Evolutionary conservation across 23 tunicate species (phyloP), one percentile per base, ranked within the genome.

Genomic region (Aplidium turbinatum): DNA sequence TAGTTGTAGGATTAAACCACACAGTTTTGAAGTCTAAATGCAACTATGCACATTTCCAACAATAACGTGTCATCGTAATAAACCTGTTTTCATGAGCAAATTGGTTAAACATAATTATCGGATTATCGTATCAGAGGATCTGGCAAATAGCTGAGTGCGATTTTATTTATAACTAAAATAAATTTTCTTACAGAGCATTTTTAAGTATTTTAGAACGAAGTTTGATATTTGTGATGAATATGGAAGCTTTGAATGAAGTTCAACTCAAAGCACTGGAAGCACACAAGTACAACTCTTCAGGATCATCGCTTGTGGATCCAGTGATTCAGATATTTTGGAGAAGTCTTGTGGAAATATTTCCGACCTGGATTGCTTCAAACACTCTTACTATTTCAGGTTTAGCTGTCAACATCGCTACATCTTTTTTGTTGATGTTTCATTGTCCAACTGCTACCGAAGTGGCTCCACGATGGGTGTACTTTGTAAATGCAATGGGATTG

Each of bases 281-380:
- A 3, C 92, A 85, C 35, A 68, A 85, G 33, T 76, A 85, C 30
- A 46, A 65, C 24, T 55, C 84, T 23, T 30, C 82, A 7, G 92
- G 92, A 2, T 38, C 65, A 0, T 85, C 92, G 28, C 47, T 85
- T 5, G 29, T 85, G 23, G 85, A 85, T 32, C 92, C 92, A 19
- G 69, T 31, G 24, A 56, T 84, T 35, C 90, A 76, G 67, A 48
- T 60, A 18, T 82, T 32, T 60, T 82, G 87, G 87, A 73, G 66
- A 73, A 58, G 79, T 63, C 47, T 79, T 13, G 56, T 76, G 11
- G 63, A 78, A 31, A 22, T 38, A 22, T 79, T 56, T 38, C 92
- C 92, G 33, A n/a, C 33, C 0, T 66, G 78, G 85, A 33, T 85
- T 0, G 85, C 92, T 16, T 85, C 92, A 9, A 85, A 85, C 40